phyloP scores from a whole-genome alignment of 2,797 vertebrate genomes.

The Oceanodroma leucorhoa region DNA sequence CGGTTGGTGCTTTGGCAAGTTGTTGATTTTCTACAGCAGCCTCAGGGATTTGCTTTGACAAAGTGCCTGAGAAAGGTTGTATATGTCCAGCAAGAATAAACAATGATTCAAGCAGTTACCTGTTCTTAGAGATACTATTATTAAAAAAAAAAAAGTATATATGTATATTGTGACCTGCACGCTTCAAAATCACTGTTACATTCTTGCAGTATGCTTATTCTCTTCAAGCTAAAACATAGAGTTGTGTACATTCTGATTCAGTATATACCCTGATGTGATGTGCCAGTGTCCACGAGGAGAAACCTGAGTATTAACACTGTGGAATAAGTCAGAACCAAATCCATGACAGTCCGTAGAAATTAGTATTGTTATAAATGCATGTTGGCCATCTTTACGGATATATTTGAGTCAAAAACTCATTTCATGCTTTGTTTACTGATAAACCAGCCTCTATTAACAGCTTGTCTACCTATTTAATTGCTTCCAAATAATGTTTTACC shows the following conservation, averaged over 20 bases:
- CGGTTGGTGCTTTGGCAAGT: background rate
- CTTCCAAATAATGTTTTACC: background rate
- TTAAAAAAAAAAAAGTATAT: background rate
- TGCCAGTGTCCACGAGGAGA: background rate
- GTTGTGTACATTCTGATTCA: background rate
- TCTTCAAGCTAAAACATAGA: background rate
- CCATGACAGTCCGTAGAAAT: background rate
- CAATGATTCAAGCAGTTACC: background rate
- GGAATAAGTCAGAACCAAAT: background rate
- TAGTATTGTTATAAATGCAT: background rate
- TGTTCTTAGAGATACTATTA: background rate
- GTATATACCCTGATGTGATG: background rate
- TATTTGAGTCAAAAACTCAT: background rate
- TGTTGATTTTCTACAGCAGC: background rate
- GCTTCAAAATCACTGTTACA: background rate
- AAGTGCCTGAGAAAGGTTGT: background rate
- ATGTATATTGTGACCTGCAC: background rate
- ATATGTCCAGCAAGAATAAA: background rate
- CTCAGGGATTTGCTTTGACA: background rate
- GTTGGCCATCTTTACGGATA: background rate
- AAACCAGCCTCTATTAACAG: background rate
- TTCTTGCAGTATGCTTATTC: background rate
- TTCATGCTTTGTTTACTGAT: background rate
- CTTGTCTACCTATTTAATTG: background rate
- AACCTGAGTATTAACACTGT: background rate